Evolutionary conservation across 2,888 invertebrate species (phyloP), one percentile per base, ranked within the genome.

Genomic region (Seladonia tumulorum): DNA sequence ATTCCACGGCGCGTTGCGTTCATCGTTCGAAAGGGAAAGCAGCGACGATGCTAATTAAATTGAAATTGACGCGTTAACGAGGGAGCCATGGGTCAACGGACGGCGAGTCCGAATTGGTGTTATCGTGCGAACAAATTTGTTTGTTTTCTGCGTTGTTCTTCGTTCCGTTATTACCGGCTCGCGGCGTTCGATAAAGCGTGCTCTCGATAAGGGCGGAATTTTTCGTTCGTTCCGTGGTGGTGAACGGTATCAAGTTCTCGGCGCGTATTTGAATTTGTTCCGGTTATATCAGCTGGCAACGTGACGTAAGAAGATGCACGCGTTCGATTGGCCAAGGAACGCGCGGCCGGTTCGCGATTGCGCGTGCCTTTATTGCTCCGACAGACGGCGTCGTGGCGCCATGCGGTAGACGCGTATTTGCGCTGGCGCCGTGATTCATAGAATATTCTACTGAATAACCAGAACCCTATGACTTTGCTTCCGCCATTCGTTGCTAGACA

Each of bases 281-380:
- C 60, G 85, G 75, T 90, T 84, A 87, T 90, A 87, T 90, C 90
- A 90, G 90, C 90, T 90, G 90, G 83, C 71, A 60, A 25, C 66
- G 70, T 89, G 89, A 90, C 87, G 87, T 86, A 90, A 87, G 82
- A 57, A 76, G 77, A 85, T 79, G 77, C 83, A 49, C 49, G 73
- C 29, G 45, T 76, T 45, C 73, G 76, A 90, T 88, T 90, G 88
- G 87, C 42, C 45, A 75, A 79, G 73, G 29, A 60, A 49, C 86
- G 83, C 84, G 84, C 82, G 86, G 77, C 75, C 49, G 70, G 82
- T 72, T 75, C 57, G 81, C 85, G 83, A 39, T 71, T 81, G 83
- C 80, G 81, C 76, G 79, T 82, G 87, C 78, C 76, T 81, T 73
- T 79, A 71, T 78, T 75, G 42, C 72, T 49, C 35, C 16, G 35